Base-by-base conservation (phyloP, 1,140 invertebrate genomes). In the Bombus terrestris region DNA sequence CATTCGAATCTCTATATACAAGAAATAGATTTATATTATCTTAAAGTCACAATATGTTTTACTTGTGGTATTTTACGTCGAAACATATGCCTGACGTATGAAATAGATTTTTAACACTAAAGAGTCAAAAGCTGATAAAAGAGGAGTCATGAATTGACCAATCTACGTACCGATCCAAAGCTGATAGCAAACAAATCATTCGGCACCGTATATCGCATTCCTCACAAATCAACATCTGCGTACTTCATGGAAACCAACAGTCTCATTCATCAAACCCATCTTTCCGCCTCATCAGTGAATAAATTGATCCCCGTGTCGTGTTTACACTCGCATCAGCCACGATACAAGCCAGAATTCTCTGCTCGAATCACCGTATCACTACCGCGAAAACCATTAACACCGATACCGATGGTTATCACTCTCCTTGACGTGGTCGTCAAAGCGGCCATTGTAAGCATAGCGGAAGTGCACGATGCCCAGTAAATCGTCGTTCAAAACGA, bases 201-300 rank as follows among this genome's bases (percentile, higher is more conserved):
- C 10, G 4, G 3, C 3, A n/a, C 9, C 25, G 25, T 41, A 15
- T 15, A n/a, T 28, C 69, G 28, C 18, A 35, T 75, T 75, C 15
- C 73, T 39, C 10, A 25, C 15, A 13, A 57, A 75, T 22, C 41
- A 37, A 28, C 47, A n/a, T 37, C 47, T 18, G 41, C 43, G n/a
- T 28, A 75, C 72, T 83, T 57, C n/a, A 25, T 81, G 6, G 12
- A 28, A 74, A 28, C 18, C 32, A 81, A 47, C 39, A 18, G 25
- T 35, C 75, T 77, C 75, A 62, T 77, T 77, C 57, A 77, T 77
- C 75, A 77, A 77, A 77, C 59, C 41, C 37, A 64, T 39, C 76
- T 79, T 66, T 25, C 53, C 74, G 53, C 47, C 13, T 57, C n/a
- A 76, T 76, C 74, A 53, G 22, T 28, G 35, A 47, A 57, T 76